phyloP scores from a whole-genome alignment of 2,888 invertebrate species.

The Adineta ricciae region DNA sequence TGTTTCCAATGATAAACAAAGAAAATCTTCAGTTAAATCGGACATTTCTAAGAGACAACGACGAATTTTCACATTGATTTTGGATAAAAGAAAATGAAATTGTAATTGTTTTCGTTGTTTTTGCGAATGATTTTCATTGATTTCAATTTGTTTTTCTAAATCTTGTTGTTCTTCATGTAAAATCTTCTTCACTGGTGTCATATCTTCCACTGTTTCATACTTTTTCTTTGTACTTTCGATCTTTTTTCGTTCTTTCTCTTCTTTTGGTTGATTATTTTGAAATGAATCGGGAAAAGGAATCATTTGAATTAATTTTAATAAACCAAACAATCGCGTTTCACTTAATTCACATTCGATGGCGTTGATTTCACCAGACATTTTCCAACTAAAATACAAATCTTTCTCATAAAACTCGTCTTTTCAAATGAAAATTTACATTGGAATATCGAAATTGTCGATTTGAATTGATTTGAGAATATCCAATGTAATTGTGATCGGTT shows the following conservation, averaged over 20 bases:
- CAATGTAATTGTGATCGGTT: conserved; percentile 22
- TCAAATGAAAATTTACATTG: too few species aligned
- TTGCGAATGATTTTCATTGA: conserved; percentile 34
- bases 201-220: background rate
- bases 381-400: conserved; percentile 22
- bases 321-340: too few species aligned
- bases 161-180: conserved; percentile 36
- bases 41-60: conserved; percentile 43
- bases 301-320: conserved; percentile 14
- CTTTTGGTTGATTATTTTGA: too few species aligned
- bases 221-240: too few species aligned
- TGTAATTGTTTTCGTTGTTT: background rate
- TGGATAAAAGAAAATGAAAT: too few species aligned
- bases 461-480: conserved; percentile 26
- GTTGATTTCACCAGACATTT: too few species aligned
- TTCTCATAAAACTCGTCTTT: too few species aligned
- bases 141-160: conserved; percentile 41
- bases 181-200: conserved; percentile 41
- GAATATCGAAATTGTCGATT: background rate
- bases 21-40: conserved; percentile 47
- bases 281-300: background rate
- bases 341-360: too few species aligned
- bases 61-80: too few species aligned
- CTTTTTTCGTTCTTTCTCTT: too few species aligned
- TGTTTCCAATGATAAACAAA: conserved; percentile 58